Evolutionary conservation across 2,797 vertebrate genomes (phyloP), one percentile per base, ranked within the genome.

Genomic region (Myiothlypis coronata): DNA sequence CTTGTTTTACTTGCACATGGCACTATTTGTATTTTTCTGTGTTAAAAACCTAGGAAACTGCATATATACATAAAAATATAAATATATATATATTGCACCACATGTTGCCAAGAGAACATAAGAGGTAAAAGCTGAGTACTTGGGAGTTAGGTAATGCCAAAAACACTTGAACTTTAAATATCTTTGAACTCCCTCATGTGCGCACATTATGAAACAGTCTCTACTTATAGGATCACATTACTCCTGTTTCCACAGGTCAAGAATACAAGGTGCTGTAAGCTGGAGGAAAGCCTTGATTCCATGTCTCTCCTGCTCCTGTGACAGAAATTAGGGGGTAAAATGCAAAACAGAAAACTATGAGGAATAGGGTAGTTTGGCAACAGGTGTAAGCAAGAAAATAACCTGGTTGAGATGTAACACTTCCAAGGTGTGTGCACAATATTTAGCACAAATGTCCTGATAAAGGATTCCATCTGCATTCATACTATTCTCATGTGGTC

Each of bases 11-110:
- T 95, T 92, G 86, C 89, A 95, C 1, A 2, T 94, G 90, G 64
- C 30, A 80, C 37, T 94, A 32, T 95, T 96, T 95, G 39, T 95
- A 69, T 96, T 83, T 94, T 83, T 71, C 75, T 75, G 14, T 46
- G 47, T 76, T 87, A 91, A 95, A 94, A 94, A 92, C 92, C 94
- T 92, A 92, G 92, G 93, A 94, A 96, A 97, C 92, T 82, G 46
- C 49, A 52, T 22, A 34, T 46, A 34, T 35, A 11, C 80, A 83
- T 6, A 32, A 52, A 76, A 52, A 76, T 69, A 41, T 10, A 30
- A 7, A 18, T 10, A 27, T 13, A 28, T 28, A 91, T 63, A 81
- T 5, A 72, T 90, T 84, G 39, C 52, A 90, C 47, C 28, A 70
- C 52, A 59, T 76, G 52, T 79, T 92, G 71, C 86, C 78, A 95